Evolutionary conservation across 2,888 invertebrate species (phyloP).

Genomic region (Oligia latruncula): DNA sequence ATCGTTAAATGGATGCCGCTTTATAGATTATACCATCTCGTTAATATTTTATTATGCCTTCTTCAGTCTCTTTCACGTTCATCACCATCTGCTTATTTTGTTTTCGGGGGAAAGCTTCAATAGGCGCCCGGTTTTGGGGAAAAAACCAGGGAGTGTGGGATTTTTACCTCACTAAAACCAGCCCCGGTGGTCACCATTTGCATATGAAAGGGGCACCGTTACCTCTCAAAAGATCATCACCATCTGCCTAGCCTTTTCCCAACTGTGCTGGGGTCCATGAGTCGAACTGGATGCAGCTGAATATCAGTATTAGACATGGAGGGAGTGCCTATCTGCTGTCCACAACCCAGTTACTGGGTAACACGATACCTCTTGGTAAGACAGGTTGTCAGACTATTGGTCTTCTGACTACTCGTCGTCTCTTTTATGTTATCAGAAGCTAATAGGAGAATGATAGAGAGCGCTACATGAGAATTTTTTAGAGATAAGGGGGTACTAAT

Average conservation of each 20-base stretch:
- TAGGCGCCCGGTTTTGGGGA: too few species aligned
- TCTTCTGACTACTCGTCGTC: background rate
- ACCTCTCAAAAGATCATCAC: background rate
- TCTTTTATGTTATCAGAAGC: background rate
- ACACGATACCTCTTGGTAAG: background rate
- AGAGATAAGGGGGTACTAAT: background rate
- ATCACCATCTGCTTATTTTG: background rate
- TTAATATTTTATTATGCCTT: slow-evolving; percentile 9
- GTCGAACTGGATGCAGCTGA: background rate
- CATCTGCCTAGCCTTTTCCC: background rate
- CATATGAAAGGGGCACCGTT: too few species aligned
- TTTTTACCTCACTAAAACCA: too few species aligned
- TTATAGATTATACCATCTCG: slow-evolving; percentile 16
- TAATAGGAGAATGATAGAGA: background rate
- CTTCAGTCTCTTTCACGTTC: background rate
- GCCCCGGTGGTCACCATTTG: too few species aligned
- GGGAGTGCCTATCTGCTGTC: background rate
- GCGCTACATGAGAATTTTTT: background rate
- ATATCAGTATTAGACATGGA: background rate
- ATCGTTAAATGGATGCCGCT: slow-evolving; percentile 35
- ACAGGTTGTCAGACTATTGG: background rate
- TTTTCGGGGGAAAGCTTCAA: too few species aligned
- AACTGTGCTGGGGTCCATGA: background rate
- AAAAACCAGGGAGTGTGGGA: too few species aligned
- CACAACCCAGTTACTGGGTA: background rate